Percentiles rank a stretch among this genome's conserved stretches.
Conservation (phyloP, 2,888 invertebrate genomes). For the Cheilosia variabilis region DNA sequence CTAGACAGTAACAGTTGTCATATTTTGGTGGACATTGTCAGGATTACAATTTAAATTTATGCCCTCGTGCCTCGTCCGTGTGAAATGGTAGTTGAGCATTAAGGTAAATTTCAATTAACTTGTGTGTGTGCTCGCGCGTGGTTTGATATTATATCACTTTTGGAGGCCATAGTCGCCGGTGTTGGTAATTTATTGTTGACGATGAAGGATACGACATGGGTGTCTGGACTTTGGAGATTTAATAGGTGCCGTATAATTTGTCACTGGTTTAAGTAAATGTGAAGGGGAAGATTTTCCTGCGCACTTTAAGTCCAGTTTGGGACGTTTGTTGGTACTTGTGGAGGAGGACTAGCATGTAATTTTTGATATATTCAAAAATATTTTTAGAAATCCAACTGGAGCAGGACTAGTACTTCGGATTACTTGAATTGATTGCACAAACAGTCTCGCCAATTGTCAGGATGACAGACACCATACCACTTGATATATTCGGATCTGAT, state of each 20-base stretch:
- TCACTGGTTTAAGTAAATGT: background rate
- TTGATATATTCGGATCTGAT: too few relatives aligned
- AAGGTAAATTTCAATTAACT: constrained; percentile 1
- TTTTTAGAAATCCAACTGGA: too few relatives aligned
- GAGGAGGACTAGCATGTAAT: too few relatives aligned
- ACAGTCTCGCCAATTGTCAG: too few relatives aligned
- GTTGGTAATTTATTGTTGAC: background rate
- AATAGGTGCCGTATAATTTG: background rate
- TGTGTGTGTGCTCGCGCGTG: background rate
- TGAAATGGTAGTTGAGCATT: background rate
- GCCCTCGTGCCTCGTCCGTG: background rate
- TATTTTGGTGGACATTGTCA: constrained; percentile 7
- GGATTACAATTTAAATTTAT: constrained; percentile 6
- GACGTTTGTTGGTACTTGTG: background rate
- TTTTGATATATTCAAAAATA: too few relatives aligned
- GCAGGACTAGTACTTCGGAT: too few relatives aligned
- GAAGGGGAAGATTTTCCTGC: background rate
- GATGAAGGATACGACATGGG: background rate
- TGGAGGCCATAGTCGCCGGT: background rate
- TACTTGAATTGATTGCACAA: too few relatives aligned
- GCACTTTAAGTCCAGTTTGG: background rate
- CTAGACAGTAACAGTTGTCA: constrained; percentile 17
- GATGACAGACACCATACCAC: too few relatives aligned
- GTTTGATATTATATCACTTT: background rate
- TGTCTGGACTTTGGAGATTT: background rate